These are phyloP conservation scores for Drosophila nr. perissopoda DNA, from an alignment of 2,888 invertebrate genomes.

Conservation along the genomic window DNA sequence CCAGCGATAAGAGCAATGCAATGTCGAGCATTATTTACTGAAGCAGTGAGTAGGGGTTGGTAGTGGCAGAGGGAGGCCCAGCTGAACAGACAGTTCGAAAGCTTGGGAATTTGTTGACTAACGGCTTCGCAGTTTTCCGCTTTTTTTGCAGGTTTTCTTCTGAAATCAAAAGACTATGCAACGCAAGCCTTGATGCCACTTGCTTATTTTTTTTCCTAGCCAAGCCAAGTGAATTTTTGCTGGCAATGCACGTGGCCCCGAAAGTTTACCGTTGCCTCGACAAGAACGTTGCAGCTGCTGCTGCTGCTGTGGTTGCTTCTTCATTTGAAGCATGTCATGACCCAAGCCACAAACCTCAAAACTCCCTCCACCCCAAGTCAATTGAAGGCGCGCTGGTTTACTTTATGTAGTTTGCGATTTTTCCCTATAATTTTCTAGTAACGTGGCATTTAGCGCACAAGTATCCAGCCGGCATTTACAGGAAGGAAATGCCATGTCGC, in stretches of 20 bases:
- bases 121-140: conserved; percentile 1
- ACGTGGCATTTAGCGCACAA: conserved; percentile 66
- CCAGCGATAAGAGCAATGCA: conserved; percentile 62
- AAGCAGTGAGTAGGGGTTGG: neutral
- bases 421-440: conserved; percentile 55
- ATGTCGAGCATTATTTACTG: conserved; percentile 14
- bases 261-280: conserved; percentile 52
- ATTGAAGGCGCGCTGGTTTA: conserved; percentile 42
- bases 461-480: conserved; percentile 32
- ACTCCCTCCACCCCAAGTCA: conserved; percentile 18
- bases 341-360: conserved; percentile 16
- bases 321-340: conserved; percentile 58
- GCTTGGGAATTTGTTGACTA: conserved; percentile 38
- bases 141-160: conserved; percentile 44
- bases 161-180: conserved; percentile 56
- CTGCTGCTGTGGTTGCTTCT: conserved; percentile 15
- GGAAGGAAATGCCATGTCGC: conserved; percentile 77
- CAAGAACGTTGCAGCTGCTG: conserved; percentile 17
- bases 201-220: conserved; percentile 9
- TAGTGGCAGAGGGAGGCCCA: neutral
- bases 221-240: conserved; percentile 65
- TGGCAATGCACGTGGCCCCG: conserved; percentile 62
- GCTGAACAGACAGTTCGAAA: conserved; percentile 13
- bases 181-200: conserved; percentile 53
- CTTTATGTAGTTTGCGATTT: conserved; percentile 38